Conservation (phyloP, 2,113 vertebrate species). For the Sapayoa aenigma region DNA sequence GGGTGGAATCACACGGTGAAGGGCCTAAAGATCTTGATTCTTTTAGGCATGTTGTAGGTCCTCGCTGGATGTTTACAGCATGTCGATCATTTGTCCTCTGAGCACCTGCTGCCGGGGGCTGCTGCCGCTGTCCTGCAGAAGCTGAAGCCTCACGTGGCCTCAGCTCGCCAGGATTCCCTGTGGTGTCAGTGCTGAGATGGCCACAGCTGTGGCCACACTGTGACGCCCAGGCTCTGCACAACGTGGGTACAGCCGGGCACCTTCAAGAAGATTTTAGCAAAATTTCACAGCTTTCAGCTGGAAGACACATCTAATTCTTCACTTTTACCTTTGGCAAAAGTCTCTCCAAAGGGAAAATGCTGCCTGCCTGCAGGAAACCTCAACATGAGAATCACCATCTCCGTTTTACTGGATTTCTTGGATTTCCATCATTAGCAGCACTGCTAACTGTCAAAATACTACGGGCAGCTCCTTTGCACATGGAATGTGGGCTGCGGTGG, state of each 20-base stretch:
- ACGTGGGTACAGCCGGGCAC: accelerated
- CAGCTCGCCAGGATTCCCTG: neutral
- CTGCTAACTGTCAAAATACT: neutral
- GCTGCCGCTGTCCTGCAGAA: neutral
- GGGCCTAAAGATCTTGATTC: neutral
- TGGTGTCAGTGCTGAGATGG: neutral
- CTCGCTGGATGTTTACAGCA: neutral
- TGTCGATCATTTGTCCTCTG: neutral
- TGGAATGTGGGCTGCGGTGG: neutral
- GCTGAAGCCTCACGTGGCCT: neutral
- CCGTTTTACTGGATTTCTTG: accelerated
- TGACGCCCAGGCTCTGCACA: neutral
- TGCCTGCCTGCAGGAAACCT: neutral
- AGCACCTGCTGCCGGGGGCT: neutral
- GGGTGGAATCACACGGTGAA: neutral
- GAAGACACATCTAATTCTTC: neutral
- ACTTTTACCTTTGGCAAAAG: neutral
- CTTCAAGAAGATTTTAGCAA: neutral
- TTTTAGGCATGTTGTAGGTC: accelerated
- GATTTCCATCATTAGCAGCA: neutral
- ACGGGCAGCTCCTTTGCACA: neutral
- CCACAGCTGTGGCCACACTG: neutral
- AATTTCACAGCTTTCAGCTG: neutral
- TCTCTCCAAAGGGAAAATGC: neutral
- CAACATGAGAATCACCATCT: neutral